Percentiles rank a stretch among this genome's conserved stretches.
phyloP scores from a whole-genome alignment of 2,888 invertebrate genomes.

The Oxyteleia sp. region DNA sequence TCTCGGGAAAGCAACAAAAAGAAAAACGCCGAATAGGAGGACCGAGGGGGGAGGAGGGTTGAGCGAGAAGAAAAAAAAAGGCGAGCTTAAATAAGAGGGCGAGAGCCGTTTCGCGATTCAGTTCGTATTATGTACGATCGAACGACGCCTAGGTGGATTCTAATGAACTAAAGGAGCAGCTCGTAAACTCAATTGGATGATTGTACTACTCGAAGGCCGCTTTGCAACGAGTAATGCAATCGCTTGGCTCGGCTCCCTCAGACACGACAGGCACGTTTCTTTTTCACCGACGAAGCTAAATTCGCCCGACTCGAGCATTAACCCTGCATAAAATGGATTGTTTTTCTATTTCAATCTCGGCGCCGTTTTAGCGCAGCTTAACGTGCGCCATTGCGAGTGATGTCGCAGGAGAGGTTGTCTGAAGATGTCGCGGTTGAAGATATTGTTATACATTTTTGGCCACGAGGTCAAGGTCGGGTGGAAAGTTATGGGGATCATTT shows the following conservation, averaged over 20 bases:
- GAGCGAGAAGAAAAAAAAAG: background rate
- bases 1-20: conserved; percentile 23
- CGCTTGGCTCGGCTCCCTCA: conserved; percentile 59
- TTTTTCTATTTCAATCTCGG: conserved; percentile 64
- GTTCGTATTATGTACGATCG: conserved; percentile 64
- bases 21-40: background rate
- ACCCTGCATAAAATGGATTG: conserved; percentile 62
- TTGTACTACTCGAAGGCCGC: conserved; percentile 67
- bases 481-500: background rate
- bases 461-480: conserved; percentile 3
- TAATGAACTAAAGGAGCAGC: conserved; percentile 70
- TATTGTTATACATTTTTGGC: background rate
- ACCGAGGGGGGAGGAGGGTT: background rate
- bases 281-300: conserved; percentile 63
- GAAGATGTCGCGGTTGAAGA: background rate
- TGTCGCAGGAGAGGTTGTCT: background rate
- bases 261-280: conserved; percentile 67
- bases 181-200: conserved; percentile 73
- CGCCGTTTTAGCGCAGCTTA: conserved; percentile 13
- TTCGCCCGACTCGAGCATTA: conserved; percentile 63
- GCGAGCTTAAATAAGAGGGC: conserved; percentile 31
- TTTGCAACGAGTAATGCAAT: conserved; percentile 51
- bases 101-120: conserved; percentile 48
- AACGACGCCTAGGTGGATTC: conserved; percentile 64
- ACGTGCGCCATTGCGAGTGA: conserved; percentile 11